Evolutionary conservation across 2,888 invertebrate species (phyloP).

Genomic region (Cataglyphis rosenhaueri): DNA sequence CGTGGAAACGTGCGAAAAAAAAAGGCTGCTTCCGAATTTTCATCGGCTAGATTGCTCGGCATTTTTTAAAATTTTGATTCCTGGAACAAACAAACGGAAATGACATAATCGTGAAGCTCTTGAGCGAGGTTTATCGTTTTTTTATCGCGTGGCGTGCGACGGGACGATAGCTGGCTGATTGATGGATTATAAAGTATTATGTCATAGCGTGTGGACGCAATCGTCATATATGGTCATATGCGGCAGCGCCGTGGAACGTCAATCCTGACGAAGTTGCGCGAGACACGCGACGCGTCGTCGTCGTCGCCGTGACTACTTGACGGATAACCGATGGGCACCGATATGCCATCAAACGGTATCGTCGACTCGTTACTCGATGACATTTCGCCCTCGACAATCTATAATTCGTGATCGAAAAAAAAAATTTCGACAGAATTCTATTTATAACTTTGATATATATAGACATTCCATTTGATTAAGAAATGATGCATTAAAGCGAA

Average conservation of each 20-base stretch:
- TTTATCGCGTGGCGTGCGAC: not conserved
- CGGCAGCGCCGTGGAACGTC: constrained; percentile 39
- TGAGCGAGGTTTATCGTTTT: not conserved
- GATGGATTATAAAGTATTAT: constrained; percentile 58
- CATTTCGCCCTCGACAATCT: not conserved
- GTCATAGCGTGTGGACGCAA: constrained; percentile 62
- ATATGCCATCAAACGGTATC: not conserved
- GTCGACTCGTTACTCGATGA: not conserved
- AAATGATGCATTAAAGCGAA: not conserved
- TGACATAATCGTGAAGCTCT: not conserved
- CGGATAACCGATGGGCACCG: not conserved
- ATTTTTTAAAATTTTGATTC: not conserved
- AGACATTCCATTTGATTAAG: not conserved
- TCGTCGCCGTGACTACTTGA: not conserved
- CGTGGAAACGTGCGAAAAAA: too few species aligned
- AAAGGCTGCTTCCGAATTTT: too few species aligned
- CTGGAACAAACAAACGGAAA: constrained; percentile 4
- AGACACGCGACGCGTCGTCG: not conserved
- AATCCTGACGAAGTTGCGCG: constrained; percentile 11
- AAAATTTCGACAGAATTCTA: not conserved
- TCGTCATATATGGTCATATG: constrained; percentile 65
- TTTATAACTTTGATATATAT: not conserved
- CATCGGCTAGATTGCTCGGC: not conserved
- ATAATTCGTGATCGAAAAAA: not conserved
- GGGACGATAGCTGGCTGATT: not conserved